Base-by-base conservation (phyloP, 2,797 vertebrate genomes). In the Labroides dimidiatus region DNA sequence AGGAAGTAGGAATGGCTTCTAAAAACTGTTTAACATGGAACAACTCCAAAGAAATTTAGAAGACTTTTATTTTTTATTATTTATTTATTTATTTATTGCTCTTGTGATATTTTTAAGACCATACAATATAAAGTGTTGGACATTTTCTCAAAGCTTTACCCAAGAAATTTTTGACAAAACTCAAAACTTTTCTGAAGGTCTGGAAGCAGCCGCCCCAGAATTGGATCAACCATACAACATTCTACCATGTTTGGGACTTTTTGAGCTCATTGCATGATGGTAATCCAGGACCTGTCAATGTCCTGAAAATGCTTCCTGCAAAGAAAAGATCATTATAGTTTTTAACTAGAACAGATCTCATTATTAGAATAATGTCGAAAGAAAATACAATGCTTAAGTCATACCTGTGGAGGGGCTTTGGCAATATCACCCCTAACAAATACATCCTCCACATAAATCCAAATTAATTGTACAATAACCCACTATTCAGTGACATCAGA, bases 131-230 rank as follows among this genome's bases (percentile, higher is more conserved):
- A n/a, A n/a, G 6, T 27, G 3, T 27, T 27, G 6, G 6, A 27
- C 3, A 27, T 6, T 27, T 27, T 27, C 27, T 27, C 27, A 27
- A 27, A 27, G 13, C 27, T 53, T 92, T 92, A 98, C 97, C 97
- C 96, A 30, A 98, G 96, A 13, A 96, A 98, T 42, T 98, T 98
- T 86, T 97, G 97, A 80, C 96, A 98, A n/a, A 96, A 94, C 78
- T 98, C 96, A 64, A 98, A 80, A 74, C 98, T 96, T 50, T 97
- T 96, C 64, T 96, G 83, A 57, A 98, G 91, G 67, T 97, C 95
- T 19, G 96, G 95, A 4, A 98, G 80, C 4, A 96, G 78, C 50
- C 96, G 92, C 6, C 87, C 94, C 93, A 97, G 92, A 12, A 87
- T 93, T 75, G 96, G 94, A 79, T 98, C 96, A 15, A 94, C 95